Base-by-base conservation (phyloP, 2,888 invertebrate genomes). In the Polyommatus icarus region DNA sequence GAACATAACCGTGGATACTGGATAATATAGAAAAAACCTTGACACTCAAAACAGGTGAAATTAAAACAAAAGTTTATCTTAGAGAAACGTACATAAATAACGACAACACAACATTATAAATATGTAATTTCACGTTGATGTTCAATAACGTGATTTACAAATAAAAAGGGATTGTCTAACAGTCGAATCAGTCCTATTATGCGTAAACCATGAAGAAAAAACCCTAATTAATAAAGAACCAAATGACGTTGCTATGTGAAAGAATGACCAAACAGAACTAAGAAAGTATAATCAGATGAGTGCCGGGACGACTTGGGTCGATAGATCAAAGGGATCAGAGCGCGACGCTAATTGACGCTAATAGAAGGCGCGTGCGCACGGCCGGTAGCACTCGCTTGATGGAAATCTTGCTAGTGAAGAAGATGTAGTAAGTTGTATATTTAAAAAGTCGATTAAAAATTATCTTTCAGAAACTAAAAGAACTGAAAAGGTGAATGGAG, bases 271-370 rank as follows among this genome's bases (percentile, higher is more conserved):
- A 67, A 67, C 4, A 12, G 7, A 24, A 24, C 61, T 73, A 73
- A 24, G 20, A 73, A 46, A 15, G 40, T 40, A 46, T 15, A 15
- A 40, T 46, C 12, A 46, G 20, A 40, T 32, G 78, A 75, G 71
- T 57, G 75, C 82, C 80, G 79, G 81, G 82, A 84, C 83, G 84
- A 81, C 82, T 81, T 84, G 86, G 87, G 84, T 84, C 87, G 87
- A 87, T 81, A 81, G 85, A 88, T 91, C 90, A 91, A 91, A 90
- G 87, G 84, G 80, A 82, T 81, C 82, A 84, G 84, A 82, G 84
- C 84, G 82, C 82, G 84, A 82, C 81, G 80, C 86, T 91, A 91
- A 93, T 93, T 91, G 90, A 83, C 82, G 84, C 85, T 91, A 92
- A 93, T 93, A 91, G 90, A 83, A 83, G 85, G 87, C 89, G 89